Percentiles rank a stretch among this genome's conserved stretches.
phyloP scores from a whole-genome alignment of 2,113 vertebrate genomes.

The Platichthys stellatus region DNA sequence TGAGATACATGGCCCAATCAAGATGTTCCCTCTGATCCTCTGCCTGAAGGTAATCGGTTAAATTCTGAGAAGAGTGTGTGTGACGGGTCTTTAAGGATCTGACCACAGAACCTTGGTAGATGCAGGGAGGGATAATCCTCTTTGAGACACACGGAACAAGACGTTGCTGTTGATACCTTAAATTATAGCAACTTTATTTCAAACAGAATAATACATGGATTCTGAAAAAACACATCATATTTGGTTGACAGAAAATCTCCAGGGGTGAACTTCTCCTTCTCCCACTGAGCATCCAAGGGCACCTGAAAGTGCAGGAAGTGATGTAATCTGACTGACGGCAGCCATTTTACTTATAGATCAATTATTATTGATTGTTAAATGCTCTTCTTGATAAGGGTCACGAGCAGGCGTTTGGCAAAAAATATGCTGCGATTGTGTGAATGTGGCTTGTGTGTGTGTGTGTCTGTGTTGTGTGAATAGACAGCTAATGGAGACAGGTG shows the following conservation, averaged over 20 bases:
- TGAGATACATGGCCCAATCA: too few relatives aligned
- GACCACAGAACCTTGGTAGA: too few relatives aligned
- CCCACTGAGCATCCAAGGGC: too few relatives aligned
- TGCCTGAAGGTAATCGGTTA: too few relatives aligned
- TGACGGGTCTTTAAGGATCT: too few relatives aligned
- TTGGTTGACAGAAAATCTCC: not conserved
- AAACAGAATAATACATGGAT: not conserved
- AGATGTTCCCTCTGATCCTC: too few relatives aligned
- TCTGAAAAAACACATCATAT: not conserved
- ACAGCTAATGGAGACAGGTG: slow-evolving; percentile 14
- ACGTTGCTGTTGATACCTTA: not conserved
- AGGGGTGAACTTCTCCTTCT: too few relatives aligned
- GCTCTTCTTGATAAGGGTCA: not conserved
- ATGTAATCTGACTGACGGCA: not conserved
- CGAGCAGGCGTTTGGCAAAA: too few relatives aligned
- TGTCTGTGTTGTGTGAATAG: not conserved
- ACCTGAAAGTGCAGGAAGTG: not conserved
- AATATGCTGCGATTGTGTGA: not conserved
- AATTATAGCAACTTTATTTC: not conserved
- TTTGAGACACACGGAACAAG: too few relatives aligned
- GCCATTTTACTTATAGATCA: not conserved
- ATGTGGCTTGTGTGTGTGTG: not conserved
- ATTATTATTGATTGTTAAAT: not conserved
- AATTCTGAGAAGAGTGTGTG: too few relatives aligned
- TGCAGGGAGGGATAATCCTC: too few relatives aligned